A percentile compares a stretch with the other conserved stretches of the same genome.
These are phyloP conservation scores for Grammomys dolichurus DNA, from an alignment of 2,113 vertebrate species.

Conservation along the genomic window DNA sequence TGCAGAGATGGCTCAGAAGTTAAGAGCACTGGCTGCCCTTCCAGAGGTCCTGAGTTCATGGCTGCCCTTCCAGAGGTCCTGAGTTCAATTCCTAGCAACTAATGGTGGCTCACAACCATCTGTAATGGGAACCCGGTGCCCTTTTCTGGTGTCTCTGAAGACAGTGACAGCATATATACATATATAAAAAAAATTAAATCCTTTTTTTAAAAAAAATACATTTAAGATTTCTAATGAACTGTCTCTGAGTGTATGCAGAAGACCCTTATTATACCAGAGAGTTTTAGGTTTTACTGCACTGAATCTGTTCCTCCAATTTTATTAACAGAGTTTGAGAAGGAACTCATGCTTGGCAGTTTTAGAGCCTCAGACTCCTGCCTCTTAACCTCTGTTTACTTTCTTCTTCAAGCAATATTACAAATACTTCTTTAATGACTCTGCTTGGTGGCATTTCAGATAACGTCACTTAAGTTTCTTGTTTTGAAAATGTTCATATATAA, in stretches of 20 bases:
- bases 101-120: too few species aligned
- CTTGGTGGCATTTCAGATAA: not conserved
- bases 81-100: too few species aligned
- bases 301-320: not conserved
- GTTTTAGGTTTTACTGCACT: not conserved
- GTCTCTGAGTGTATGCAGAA: not conserved
- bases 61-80: too few species aligned
- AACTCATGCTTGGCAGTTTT: not conserved
- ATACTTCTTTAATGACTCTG: not conserved
- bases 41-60: too few species aligned
- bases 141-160: too few species aligned
- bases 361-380: not conserved
- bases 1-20: too few species aligned
- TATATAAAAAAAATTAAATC: too few species aligned
- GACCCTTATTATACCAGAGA: accelerated
- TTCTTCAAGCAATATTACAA: not conserved
- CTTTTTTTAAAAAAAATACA: not conserved
- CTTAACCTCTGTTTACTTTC: not conserved
- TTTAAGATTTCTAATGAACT: not conserved
- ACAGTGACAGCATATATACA: too few species aligned
- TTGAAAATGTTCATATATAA: slow-evolving; percentile 17
- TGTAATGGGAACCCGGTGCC: too few species aligned
- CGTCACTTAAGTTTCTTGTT: not conserved
- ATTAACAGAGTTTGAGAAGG: not conserved
- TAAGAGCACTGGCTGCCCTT: too few species aligned